A percentile compares a stretch with the other conserved stretches of the same genome.
These are phyloP conservation scores for Coenonympha glycerion DNA, from an alignment of 2,888 invertebrate genomes.

Conservation along the genomic window DNA sequence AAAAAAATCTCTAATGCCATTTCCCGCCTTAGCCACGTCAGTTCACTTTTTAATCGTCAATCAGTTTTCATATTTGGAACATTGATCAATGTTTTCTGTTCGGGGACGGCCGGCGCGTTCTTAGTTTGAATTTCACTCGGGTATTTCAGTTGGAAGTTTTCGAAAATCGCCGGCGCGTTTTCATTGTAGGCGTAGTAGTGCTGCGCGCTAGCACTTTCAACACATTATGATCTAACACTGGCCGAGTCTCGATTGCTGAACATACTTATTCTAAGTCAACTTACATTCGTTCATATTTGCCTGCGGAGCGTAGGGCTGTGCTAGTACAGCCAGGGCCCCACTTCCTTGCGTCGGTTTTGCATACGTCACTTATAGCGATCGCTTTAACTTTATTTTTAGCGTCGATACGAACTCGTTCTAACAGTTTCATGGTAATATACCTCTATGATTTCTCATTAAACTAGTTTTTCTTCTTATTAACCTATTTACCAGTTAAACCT, in stretches of 20 bases:
- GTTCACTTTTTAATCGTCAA: slow-evolving; percentile 18
- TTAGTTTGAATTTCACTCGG: slow-evolving; percentile 28
- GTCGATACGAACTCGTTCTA: slow-evolving; percentile 11
- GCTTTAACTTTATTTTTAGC: slow-evolving; percentile 20
- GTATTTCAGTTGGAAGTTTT: slow-evolving; percentile 37
- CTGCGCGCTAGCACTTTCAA: slow-evolving; percentile 73
- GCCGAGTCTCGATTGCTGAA: slow-evolving; percentile 73
- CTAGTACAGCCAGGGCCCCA: slow-evolving; percentile 49
- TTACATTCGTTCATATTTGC: slow-evolving; percentile 77
- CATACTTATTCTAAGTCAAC: slow-evolving; percentile 77
- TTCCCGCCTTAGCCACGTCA: slow-evolving; percentile 21
- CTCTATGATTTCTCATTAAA: neutral
- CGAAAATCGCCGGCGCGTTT: slow-evolving; percentile 46
- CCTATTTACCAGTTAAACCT: neutral
- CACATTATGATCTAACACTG: slow-evolving; percentile 77
- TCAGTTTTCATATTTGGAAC: slow-evolving; percentile 43
- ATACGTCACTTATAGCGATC: slow-evolving; percentile 19
- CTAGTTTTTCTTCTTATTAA: neutral
- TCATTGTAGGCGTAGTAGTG: slow-evolving; percentile 61
- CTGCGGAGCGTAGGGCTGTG: slow-evolving; percentile 73
- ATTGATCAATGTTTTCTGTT: slow-evolving; percentile 30
- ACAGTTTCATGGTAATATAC: slow-evolving; percentile 5
- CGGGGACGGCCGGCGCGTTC: slow-evolving; percentile 36
- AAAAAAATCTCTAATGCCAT: slow-evolving; percentile 12
- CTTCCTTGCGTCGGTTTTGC: slow-evolving; percentile 24